phyloP scores from a whole-genome alignment of 2,797 vertebrate genomes.

The Manis pentadactyla region DNA sequence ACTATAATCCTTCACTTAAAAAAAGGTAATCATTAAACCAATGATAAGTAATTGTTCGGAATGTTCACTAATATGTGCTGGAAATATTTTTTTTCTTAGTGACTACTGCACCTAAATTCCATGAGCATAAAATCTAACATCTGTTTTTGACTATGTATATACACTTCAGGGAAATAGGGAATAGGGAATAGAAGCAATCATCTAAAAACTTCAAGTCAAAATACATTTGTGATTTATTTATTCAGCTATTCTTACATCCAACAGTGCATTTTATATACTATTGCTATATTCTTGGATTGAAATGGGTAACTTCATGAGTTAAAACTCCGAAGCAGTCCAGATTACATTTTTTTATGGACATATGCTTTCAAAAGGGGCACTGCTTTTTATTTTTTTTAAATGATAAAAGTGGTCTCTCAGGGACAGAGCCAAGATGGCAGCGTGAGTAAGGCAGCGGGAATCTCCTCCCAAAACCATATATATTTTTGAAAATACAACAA shows the following conservation, averaged over 20 bases:
- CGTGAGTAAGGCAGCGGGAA: too few species aligned
- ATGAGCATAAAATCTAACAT: background rate
- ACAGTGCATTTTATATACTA: background rate
- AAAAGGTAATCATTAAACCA: background rate
- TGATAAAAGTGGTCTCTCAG: too few species aligned
- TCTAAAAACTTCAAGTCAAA: slow-evolving; percentile 46
- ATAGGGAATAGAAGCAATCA: slow-evolving; percentile 51
- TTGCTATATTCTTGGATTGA: slow-evolving; percentile 26
- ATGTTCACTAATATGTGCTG: background rate
- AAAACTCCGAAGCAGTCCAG: background rate
- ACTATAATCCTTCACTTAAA: background rate
- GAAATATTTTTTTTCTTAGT: background rate
- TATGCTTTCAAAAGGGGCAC: slow-evolving; percentile 41
- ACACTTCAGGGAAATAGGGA: slow-evolving; percentile 36
- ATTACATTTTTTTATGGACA: background rate
- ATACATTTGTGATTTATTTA: slow-evolving; percentile 61
- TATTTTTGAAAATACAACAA: too few species aligned
- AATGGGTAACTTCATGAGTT: slow-evolving; percentile 2
- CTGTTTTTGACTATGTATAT: slow-evolving; percentile 56
- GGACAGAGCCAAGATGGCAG: too few species aligned
- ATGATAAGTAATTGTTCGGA: background rate
- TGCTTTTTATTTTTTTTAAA: background rate
- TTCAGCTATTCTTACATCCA: slow-evolving; percentile 28
- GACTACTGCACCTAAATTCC: background rate
- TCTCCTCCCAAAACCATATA: too few species aligned